These are phyloP conservation scores for Philypnodon macrostomus DNA, from an alignment of 2,797 vertebrate genomes.

Conservation along the genomic window DNA sequence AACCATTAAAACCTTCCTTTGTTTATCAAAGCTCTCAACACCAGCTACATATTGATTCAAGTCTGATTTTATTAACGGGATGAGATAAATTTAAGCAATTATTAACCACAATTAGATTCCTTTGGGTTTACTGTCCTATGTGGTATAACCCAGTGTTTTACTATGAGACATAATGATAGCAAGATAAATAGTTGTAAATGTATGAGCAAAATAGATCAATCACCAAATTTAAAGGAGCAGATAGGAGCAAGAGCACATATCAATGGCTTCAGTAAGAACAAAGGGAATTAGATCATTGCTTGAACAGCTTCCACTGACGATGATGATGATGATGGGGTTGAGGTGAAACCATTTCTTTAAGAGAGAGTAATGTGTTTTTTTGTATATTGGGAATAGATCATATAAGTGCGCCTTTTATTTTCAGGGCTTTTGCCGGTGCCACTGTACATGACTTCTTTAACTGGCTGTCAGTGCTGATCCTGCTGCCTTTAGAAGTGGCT, in stretches of 20 bases:
- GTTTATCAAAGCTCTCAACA: neutral
- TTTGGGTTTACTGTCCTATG: too few species aligned
- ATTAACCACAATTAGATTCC: neutral
- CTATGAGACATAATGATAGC: too few species aligned
- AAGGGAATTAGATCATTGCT: too few species aligned
- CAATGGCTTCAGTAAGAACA: too few species aligned
- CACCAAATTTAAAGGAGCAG: too few species aligned
- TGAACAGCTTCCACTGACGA: too few species aligned
- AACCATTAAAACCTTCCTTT: neutral
- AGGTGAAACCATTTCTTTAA: too few species aligned
- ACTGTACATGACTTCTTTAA: conserved; percentile 98
- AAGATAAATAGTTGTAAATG: too few species aligned
- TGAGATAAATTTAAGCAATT: neutral
- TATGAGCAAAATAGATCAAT: too few species aligned
- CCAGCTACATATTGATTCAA: neutral
- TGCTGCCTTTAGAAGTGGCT: conserved; percentile 87
- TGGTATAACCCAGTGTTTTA: too few species aligned
- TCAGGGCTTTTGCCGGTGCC: conserved; percentile 92
- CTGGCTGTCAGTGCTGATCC: conserved; percentile 90
- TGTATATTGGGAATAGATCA: too few species aligned
- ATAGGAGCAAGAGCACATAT: too few species aligned
- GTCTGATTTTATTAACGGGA: neutral
- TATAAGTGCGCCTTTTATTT: neutral
- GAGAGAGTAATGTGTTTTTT: neutral
- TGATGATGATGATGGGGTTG: neutral